Conservation (phyloP, 2,888 invertebrate genomes). For the Epinotia brunnichana region DNA sequence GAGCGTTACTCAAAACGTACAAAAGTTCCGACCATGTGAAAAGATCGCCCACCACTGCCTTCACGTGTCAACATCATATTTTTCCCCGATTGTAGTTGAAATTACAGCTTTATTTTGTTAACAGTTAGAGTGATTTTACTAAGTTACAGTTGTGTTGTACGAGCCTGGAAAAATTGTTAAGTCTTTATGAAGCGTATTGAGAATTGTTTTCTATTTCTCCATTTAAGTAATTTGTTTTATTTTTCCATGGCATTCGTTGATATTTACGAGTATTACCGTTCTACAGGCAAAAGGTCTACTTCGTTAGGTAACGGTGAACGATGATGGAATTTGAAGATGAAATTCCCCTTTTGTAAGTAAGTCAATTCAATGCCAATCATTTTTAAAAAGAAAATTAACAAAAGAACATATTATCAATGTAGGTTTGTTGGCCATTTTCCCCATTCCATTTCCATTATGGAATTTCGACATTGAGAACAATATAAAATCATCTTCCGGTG, state of each 20-base stretch:
- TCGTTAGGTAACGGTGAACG: constrained; percentile 17
- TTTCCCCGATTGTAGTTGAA: neutral
- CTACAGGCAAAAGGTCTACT: constrained; percentile 6
- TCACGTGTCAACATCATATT: constrained; percentile 3
- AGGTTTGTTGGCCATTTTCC: too few relatives aligned
- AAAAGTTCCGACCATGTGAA: constrained; percentile 17
- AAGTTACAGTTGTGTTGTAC: neutral
- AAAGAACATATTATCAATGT: too few relatives aligned
- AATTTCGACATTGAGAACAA: too few relatives aligned
- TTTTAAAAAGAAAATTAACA: too few relatives aligned
- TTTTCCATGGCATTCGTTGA: constrained; percentile 14
- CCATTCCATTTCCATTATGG: too few relatives aligned
- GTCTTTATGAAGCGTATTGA: constrained; percentile 26
- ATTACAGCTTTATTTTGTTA: neutral
- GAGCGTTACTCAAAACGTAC: neutral
- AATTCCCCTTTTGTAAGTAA: too few relatives aligned
- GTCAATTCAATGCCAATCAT: too few relatives aligned
- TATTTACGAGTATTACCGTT: constrained; percentile 13
- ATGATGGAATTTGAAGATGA: neutral
- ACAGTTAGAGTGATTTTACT: neutral
- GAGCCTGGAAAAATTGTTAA: neutral
- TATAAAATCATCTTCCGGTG: too few relatives aligned
- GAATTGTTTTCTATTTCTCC: constrained; percentile 31
- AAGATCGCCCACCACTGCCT: constrained; percentile 13
- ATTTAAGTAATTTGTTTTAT: too few relatives aligned